Evolutionary conservation across 1,140 invertebrate genomes (phyloP).

Genomic region (Drosophila pallidifrons): DNA sequence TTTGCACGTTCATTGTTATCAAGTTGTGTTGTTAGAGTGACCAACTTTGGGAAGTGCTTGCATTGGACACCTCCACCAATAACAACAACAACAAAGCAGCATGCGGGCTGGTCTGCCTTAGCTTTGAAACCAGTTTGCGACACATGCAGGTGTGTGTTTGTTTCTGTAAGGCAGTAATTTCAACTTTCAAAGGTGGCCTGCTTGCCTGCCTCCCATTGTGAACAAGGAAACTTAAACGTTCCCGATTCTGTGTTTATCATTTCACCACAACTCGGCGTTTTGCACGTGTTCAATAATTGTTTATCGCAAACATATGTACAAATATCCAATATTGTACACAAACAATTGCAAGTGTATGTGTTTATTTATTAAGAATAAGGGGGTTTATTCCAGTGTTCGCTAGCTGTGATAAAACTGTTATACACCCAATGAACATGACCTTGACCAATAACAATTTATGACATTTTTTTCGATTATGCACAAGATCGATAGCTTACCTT

Average conservation of each 20-base stretch:
- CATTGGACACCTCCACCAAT: not conserved
- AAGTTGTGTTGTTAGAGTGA: slow-evolving; percentile 60
- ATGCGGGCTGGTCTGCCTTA: slow-evolving; percentile 48
- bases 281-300: slow-evolving; percentile 53
- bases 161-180: slow-evolving; percentile 7
- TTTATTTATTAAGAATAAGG: not conserved
- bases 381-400: not conserved
- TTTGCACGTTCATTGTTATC: slow-evolving; percentile 61
- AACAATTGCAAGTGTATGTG: not conserved
- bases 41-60: slow-evolving; percentile 56
- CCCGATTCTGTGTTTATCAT: slow-evolving; percentile 57
- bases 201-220: not conserved
- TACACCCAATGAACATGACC: slow-evolving; percentile 31
- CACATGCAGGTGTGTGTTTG: slow-evolving; percentile 48
- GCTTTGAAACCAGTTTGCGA: slow-evolving; percentile 67
- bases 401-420: not conserved
- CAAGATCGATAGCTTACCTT: slow-evolving; percentile 60
- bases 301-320: slow-evolving; percentile 23
- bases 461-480: slow-evolving; percentile 1
- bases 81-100: slow-evolving; percentile 12
- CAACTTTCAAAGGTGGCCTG: slow-evolving; percentile 6
- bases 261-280: slow-evolving; percentile 56
- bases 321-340: not conserved
- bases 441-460: slow-evolving; percentile 35
- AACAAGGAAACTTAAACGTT: slow-evolving; percentile 57